Evolutionary conservation across 2,797 vertebrate species (phyloP), one percentile per base, ranked within the genome.

Genomic region (Cirrhinus mrigala): DNA sequence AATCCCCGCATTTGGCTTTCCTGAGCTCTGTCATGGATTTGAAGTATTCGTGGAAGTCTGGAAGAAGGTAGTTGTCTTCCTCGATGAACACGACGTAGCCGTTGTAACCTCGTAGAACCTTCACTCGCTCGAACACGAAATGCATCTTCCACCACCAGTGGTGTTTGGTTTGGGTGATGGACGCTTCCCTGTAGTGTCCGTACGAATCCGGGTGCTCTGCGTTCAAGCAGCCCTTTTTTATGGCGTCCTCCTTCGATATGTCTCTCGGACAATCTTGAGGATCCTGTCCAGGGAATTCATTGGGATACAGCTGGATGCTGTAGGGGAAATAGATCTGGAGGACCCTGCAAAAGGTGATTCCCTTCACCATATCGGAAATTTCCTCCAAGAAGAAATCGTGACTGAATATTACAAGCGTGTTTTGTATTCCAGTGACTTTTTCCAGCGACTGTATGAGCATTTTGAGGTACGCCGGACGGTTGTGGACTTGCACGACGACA

Each of bases 141-240:
- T 96, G 96, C 87, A 96, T 40, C 64, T 96, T 96, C 95, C 96
- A 96, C 95, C 94, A 96, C 96, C 96, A 96, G 91, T 96, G 96
- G 90, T 96, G 96, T 87, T 97, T 96, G 87, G 94, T 92, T 44
- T 96, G 95, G 0, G 95, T 95, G 79, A 96, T 93, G 81, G 87
- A 89, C 1, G 96, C 93, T 71, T 97, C 96, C 80, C 95, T 87
- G 91, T 96, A 96, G 86, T 96, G 96, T 1, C 95, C 95, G 0
- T 96, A 95, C 0, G 92, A 92, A 88, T 96, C 96, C 0, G 95
- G 95, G 90, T 95, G 94, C 20, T 92, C 84, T 0, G 95, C 95
- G 0, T 97, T 96, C 14, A 92, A 90, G 85, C 96, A 97, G 75
- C 92, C 91, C 60, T 87, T 92, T 89, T 92, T 92, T 0, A 91